Conservation (phyloP, 1,140 invertebrate species). For the Chrysopa pallens region DNA sequence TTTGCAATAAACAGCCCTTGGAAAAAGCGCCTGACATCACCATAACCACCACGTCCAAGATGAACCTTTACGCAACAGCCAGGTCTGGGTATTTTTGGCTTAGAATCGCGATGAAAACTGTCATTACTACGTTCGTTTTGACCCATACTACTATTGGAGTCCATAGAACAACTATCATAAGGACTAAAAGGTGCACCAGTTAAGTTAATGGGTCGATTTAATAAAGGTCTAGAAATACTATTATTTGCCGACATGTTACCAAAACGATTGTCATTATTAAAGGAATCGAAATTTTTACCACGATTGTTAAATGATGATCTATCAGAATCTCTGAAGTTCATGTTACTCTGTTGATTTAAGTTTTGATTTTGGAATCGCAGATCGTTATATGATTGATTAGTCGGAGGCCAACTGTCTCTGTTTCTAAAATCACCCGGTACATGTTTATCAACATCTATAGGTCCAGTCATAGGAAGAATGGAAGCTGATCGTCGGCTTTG, state of each 20-base stretch:
- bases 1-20: constrained; percentile 56
- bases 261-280: neutral
- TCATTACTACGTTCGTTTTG: constrained; percentile 2
- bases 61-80: constrained; percentile 46
- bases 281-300: neutral
- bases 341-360: constrained; percentile 5
- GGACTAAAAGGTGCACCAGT: neutral
- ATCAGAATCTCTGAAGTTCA: constrained; percentile 13
- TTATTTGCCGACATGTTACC: constrained; percentile 1
- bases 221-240: constrained; percentile 1
- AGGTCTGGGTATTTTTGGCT: constrained; percentile 3
- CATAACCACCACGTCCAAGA: constrained; percentile 36
- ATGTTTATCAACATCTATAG: neutral
- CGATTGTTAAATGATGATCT: constrained; percentile 6
- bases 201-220: neutral
- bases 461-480: neutral
- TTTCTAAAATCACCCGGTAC: neutral
- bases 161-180: neutral
- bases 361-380: too few species aligned
- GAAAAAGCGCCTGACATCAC: constrained; percentile 67
- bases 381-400: neutral
- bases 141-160: neutral
- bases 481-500: neutral
- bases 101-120: constrained; percentile 1
- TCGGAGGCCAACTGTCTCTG: neutral